Percentiles rank a stretch among this genome's conserved stretches.
Evolutionary conservation across 2,113 vertebrate species (phyloP).

Genomic region (Naja naja): DNA sequence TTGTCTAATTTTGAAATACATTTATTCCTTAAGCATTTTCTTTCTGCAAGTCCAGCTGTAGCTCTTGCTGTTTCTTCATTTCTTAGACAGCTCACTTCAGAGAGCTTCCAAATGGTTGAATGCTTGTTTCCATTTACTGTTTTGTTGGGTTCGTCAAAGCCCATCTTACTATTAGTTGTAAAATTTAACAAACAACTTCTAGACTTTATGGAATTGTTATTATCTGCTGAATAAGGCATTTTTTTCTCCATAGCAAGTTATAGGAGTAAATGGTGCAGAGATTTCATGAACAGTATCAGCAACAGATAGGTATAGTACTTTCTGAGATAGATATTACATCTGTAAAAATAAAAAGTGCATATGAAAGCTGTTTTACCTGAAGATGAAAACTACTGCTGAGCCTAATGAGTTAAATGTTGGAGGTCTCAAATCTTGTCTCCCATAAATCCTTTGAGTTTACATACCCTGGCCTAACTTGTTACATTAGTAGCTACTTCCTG

Average conservation of each 20-base stretch:
- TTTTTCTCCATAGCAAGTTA: conserved; percentile 39
- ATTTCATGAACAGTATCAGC: conserved; percentile 11
- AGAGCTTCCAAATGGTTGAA: background rate
- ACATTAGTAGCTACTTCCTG: background rate
- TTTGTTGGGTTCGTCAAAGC: background rate
- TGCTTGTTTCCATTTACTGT: background rate
- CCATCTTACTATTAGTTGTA: background rate
- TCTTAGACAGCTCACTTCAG: background rate
- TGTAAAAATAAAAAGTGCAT: conserved; percentile 26
- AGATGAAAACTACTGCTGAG: background rate
- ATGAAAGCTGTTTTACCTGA: background rate
- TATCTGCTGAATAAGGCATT: background rate
- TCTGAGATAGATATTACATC: conserved; percentile 21
- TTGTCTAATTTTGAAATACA: conserved; percentile 35
- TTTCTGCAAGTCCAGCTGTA: background rate
- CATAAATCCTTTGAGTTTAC: background rate
- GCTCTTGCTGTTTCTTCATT: background rate
- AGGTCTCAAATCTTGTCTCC: background rate
- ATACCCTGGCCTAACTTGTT: background rate
- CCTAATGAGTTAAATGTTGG: background rate
- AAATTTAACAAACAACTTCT: background rate
- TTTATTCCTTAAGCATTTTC: background rate
- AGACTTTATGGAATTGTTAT: background rate
- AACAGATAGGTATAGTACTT: background rate
- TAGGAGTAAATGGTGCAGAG: conserved; percentile 1